These are phyloP conservation scores for Pluvianellus socialis DNA, from an alignment of 2,113 vertebrate genomes.

Conservation along the genomic window DNA sequence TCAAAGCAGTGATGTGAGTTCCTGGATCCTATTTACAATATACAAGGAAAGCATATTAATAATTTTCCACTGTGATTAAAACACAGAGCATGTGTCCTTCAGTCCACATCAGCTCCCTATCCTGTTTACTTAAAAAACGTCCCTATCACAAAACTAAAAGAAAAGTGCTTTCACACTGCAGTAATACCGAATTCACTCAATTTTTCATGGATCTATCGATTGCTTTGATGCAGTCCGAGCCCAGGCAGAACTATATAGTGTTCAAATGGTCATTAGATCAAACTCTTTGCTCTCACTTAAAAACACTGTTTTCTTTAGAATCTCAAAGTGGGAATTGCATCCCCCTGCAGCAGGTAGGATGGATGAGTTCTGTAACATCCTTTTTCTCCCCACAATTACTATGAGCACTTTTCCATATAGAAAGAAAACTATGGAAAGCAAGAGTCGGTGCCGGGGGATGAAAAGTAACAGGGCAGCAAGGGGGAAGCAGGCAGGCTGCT, in stretches of 20 bases:
- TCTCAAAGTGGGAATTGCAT: background rate
- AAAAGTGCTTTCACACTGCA: background rate
- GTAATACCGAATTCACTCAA: background rate
- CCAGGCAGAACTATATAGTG: background rate
- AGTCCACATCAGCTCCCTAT: background rate
- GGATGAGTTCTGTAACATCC: background rate
- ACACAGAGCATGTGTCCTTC: background rate
- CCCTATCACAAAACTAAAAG: background rate
- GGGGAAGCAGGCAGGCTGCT: background rate
- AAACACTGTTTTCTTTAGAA: background rate
- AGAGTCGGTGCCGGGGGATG: background rate
- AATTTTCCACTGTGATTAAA: slow-evolving; percentile 17
- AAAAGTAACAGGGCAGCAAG: background rate
- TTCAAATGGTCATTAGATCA: background rate
- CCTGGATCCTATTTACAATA: background rate
- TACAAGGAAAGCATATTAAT: background rate
- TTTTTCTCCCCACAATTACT: background rate
- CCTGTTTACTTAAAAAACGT: background rate
- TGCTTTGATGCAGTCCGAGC: background rate
- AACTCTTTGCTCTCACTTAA: background rate
- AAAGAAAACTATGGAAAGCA: background rate
- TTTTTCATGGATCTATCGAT: background rate
- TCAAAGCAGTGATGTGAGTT: background rate
- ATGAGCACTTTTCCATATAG: background rate
- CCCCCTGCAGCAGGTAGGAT: background rate